Evolutionary conservation across 2,797 vertebrate genomes (phyloP).

Genomic region (Melanogrammus aeglefinus): DNA sequence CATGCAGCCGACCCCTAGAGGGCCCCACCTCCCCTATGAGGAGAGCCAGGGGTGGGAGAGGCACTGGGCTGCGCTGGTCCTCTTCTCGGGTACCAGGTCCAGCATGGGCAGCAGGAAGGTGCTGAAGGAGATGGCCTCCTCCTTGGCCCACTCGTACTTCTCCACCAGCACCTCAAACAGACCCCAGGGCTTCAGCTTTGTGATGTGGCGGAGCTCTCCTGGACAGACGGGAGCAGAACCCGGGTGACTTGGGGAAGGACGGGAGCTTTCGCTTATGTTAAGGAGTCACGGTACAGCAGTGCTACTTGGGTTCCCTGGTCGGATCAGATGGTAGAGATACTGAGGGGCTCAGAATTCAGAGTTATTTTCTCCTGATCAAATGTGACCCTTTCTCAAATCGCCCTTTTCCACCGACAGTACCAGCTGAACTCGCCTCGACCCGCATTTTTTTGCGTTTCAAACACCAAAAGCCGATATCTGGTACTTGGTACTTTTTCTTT

Average conservation of each 20-base stretch:
- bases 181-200: constrained; percentile 97
- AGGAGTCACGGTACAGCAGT: too few relatives aligned
- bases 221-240: neutral
- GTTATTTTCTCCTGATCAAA: neutral
- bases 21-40: constrained; percentile 67
- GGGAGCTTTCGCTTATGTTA: too few relatives aligned
- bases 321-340: too few relatives aligned
- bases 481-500: too few relatives aligned
- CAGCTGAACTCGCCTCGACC: too few relatives aligned
- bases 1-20: constrained; percentile 20
- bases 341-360: neutral
- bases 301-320: too few relatives aligned
- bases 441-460: too few relatives aligned
- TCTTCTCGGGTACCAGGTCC: constrained; percentile 92
- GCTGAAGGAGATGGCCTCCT: constrained; percentile 88
- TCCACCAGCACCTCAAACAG: constrained; percentile 91
- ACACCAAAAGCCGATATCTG: too few relatives aligned
- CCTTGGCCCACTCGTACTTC: constrained; percentile 94
- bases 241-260: neutral
- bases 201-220: constrained; percentile 98
- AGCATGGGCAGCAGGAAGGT: constrained; percentile 96
- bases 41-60: constrained; percentile 90
- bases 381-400: neutral
- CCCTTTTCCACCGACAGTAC: too few relatives aligned
- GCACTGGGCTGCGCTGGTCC: constrained; percentile 91